phyloP scores from a whole-genome alignment of 2,797 vertebrate species.

The Ispidina lecontei region DNA sequence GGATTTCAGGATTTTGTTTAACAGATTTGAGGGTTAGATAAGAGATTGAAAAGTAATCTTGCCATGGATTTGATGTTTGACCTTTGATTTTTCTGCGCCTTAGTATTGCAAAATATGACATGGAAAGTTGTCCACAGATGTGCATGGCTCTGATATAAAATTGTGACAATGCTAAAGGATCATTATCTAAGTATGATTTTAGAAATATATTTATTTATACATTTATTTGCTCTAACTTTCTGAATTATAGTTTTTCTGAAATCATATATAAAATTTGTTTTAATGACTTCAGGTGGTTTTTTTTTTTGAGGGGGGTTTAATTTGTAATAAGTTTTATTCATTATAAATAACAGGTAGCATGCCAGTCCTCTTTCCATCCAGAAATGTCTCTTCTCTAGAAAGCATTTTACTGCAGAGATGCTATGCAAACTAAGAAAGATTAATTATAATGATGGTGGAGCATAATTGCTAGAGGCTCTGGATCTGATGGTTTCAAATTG shows the following conservation, averaged over 20 bases:
- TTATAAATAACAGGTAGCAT: background rate
- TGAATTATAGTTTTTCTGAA: background rate
- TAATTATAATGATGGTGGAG: background rate
- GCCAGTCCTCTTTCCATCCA: background rate
- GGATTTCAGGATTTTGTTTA: background rate
- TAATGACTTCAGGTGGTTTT: background rate
- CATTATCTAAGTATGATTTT: background rate
- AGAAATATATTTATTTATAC: background rate
- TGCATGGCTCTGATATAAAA: background rate
- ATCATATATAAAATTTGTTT: background rate
- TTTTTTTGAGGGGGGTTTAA: background rate
- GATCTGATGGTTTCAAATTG: constrained; percentile 34
- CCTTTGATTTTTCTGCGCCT: background rate
- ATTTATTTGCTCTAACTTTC: background rate
- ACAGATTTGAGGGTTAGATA: background rate
- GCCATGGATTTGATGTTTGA: background rate
- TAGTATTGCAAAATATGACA: background rate
- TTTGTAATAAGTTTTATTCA: background rate
- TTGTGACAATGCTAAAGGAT: background rate
- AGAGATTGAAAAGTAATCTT: background rate
- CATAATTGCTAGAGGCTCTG: background rate
- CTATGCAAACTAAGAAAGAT: background rate
- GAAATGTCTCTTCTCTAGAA: background rate
- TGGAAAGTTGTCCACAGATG: background rate
- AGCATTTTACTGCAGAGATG: background rate